Evolutionary conservation across 2,113 vertebrate species (phyloP), one percentile per base, ranked within the genome.

Genomic region (Panurus biarmicus): DNA sequence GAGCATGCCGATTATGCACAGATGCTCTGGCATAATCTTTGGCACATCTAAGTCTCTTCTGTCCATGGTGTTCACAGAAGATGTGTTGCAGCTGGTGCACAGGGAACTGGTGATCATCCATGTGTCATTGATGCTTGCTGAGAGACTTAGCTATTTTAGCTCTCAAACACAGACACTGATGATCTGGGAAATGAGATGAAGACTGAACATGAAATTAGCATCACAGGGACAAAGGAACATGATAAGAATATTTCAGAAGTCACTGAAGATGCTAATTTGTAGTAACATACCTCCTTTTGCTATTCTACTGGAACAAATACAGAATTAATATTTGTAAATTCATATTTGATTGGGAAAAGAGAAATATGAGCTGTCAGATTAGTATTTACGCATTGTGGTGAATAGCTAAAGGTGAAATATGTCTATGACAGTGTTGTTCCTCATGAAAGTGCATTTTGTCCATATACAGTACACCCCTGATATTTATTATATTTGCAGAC

Each of bases 171-270:
- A 94, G 90, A 87, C 54, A 62, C 28, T 24, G 42, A 61, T 70
- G 61, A 92, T 85, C 75, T 85, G 70, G 29, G 57, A 91, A 95
- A 92, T 57, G 35, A 76, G 67, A 87, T 54, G 64, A 89, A 78
- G 35, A 64, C 33, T 64, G 79, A 94, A 81, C 28, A 83, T 42
- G 80, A 80, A 89, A 85, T 90, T 61, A 95, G 45, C 54, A 82
- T 73, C 54, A 69, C 36, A 53, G 66, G 40, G 42, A 85, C 62
- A 83, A 91, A 81, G 35, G 29, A 94, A 48, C 14, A 57, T 9
- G 25, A 80, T 44, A 65, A 65, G 78, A 95, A 69, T 77, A 76
- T 57, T 91, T 94, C 90, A 85, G 35, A 88, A 96, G 42, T 82
- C 67, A 80, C 42, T 88, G 60, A 91, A 75, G 60, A 58, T 95